phyloP scores from a whole-genome alignment of 2,888 invertebrate genomes.

The Unio delphinus region DNA sequence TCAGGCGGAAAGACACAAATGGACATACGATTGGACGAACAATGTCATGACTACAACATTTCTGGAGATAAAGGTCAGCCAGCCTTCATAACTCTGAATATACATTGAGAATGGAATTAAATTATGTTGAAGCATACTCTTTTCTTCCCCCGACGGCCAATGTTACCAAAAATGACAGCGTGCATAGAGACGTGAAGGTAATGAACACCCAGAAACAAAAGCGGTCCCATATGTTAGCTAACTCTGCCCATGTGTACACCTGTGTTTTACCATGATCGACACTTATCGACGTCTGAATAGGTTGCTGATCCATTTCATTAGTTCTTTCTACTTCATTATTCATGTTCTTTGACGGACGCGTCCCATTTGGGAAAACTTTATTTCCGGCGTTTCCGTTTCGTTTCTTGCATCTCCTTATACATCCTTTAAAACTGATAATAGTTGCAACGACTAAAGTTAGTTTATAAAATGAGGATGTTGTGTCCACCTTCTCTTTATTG shows the following conservation, averaged over 20 bases:
- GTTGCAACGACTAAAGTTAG: too few species aligned
- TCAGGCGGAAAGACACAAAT: too few species aligned
- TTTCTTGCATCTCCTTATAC: not conserved
- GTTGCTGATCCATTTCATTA: not conserved
- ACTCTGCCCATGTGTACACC: conserved; percentile 3
- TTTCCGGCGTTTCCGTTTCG: not conserved
- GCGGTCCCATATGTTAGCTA: conserved; percentile 2
- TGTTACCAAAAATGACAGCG: conserved; percentile 2
- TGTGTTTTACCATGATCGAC: not conserved
- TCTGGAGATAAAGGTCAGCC: too few species aligned
- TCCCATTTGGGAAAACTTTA: not conserved
- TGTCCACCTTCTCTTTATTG: conserved; percentile 2
- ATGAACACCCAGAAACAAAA: conserved; percentile 6
- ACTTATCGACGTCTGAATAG: not conserved
- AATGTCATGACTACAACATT: too few species aligned
- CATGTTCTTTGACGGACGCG: not conserved
- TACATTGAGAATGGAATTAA: too few species aligned
- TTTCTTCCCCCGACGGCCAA: not conserved
- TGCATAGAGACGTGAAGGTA: not conserved
- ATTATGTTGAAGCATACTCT: too few species aligned
- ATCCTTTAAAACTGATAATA: too few species aligned
- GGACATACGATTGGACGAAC: too few species aligned
- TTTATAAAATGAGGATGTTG: too few species aligned
- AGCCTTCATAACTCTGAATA: too few species aligned
- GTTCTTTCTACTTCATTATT: not conserved